Evolutionary conservation across 2,888 invertebrate genomes (phyloP).

Genomic region (Xestia ashworthii): DNA sequence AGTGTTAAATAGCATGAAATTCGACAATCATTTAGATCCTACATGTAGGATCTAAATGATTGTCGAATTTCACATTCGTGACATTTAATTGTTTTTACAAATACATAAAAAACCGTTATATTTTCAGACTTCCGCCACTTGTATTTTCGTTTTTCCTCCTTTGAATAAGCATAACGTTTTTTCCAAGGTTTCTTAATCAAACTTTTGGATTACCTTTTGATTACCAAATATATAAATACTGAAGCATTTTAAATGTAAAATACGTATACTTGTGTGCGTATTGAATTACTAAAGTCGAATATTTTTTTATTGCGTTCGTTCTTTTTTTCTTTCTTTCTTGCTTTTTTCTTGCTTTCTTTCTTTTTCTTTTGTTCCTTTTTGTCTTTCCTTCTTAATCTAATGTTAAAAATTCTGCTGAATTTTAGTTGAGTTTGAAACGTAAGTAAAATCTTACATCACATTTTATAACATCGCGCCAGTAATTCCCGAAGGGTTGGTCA

Average conservation of each 20-base stretch:
- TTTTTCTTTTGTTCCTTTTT: too few relatives aligned
- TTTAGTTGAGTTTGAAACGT: not conserved
- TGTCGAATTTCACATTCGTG: not conserved
- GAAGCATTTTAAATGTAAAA: slow-evolving; percentile 19
- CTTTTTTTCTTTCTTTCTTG: too few relatives aligned
- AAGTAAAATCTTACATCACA: not conserved
- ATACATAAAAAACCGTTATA: not conserved
- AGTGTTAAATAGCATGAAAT: not conserved
- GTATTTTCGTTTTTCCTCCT: not conserved
- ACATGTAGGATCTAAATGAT: not conserved
- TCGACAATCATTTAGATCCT: too few relatives aligned
- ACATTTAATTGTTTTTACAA: not conserved
- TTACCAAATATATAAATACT: slow-evolving; percentile 6
- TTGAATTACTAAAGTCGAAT: too few relatives aligned
- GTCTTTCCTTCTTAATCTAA: not conserved
- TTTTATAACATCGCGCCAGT: not conserved
- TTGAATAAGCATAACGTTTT: not conserved
- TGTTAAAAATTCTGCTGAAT: not conserved
- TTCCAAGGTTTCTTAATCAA: slow-evolving; percentile 32
- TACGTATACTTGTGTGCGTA: not conserved
- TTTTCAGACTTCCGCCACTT: not conserved
- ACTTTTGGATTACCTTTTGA: slow-evolving; percentile 13
- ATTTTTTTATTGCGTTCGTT: too few relatives aligned
- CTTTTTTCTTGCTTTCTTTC: too few relatives aligned
- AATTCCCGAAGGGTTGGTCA: not conserved